Evolutionary conservation across 2,888 invertebrate species (phyloP).

Genomic region (Troides aeacus): DNA sequence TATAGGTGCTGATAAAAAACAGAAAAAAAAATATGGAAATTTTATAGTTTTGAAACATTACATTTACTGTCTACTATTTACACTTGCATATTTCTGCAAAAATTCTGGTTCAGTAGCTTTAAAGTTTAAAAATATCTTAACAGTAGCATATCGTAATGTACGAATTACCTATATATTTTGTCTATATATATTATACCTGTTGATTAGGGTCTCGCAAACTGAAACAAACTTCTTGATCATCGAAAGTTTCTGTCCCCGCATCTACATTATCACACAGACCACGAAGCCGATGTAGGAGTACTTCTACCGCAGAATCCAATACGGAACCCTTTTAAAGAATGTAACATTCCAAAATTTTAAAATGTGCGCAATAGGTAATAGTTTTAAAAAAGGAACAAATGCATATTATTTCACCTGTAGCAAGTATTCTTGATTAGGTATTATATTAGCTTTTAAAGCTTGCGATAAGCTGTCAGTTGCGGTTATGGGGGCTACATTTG

Average conservation of each 20-base stretch:
- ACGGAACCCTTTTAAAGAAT: slow-evolving; percentile 87
- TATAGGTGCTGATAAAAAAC: too few relatives aligned
- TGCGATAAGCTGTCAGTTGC: slow-evolving; percentile 89
- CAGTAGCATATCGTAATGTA: too few relatives aligned
- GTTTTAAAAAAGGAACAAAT: background rate
- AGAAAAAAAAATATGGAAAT: too few relatives aligned
- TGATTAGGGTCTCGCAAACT: slow-evolving; percentile 85
- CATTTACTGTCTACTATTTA: too few relatives aligned
- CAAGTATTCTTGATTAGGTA: slow-evolving; percentile 96
- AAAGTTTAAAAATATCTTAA: too few relatives aligned
- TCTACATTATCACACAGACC: slow-evolving; percentile 97
- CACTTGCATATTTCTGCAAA: too few relatives aligned
- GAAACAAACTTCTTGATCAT: slow-evolving; percentile 96
- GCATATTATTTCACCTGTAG: slow-evolving; percentile 69
- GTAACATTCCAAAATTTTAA: slow-evolving; percentile 21
- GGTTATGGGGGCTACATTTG: slow-evolving; percentile 78
- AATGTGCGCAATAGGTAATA: background rate
- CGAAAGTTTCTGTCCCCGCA: slow-evolving; percentile 93
- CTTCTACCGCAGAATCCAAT: slow-evolving; percentile 93
- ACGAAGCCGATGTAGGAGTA: slow-evolving; percentile 91
- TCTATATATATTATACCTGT: slow-evolving; percentile 52
- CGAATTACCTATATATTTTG: too few relatives aligned
- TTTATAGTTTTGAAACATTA: too few relatives aligned
- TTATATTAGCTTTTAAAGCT: slow-evolving; percentile 90
- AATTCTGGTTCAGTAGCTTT: too few relatives aligned